These are phyloP conservation scores for Rhodinocichla rosea DNA, from an alignment of 2,113 vertebrate species.

Conservation along the genomic window DNA sequence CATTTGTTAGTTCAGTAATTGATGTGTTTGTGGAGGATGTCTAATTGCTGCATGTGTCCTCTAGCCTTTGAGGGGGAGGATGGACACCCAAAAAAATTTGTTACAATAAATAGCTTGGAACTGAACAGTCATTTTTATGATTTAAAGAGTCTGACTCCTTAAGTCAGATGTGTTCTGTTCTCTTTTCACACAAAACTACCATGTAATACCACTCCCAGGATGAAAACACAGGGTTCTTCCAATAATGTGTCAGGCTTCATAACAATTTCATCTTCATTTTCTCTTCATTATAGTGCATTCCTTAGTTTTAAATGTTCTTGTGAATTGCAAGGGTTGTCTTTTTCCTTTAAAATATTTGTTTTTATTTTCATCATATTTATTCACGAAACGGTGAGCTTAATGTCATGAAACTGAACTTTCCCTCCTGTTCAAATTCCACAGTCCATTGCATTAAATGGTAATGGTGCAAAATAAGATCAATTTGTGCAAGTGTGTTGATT, in stretches of 20 bases:
- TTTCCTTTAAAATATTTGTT: background rate
- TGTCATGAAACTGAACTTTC: background rate
- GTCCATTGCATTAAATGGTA: background rate
- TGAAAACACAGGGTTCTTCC: background rate
- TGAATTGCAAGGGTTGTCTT: background rate
- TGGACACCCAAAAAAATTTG: background rate
- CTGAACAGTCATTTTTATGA: background rate
- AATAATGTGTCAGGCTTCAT: background rate
- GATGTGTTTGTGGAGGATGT: background rate
- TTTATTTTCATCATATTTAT: background rate
- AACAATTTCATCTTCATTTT: background rate
- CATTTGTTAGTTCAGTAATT: background rate
- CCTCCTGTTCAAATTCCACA: background rate
- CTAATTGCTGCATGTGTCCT: background rate
- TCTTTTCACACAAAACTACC: background rate
- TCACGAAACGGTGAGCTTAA: background rate
- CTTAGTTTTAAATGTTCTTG: background rate
- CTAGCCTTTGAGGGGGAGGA: background rate
- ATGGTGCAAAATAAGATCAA: background rate
- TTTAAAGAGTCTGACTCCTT: background rate
- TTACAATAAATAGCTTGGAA: background rate
- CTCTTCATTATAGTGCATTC: background rate
- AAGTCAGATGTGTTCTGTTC: background rate
- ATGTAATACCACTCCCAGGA: background rate
- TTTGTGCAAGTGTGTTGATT: background rate